Evolutionary conservation across 2,888 invertebrate species (phyloP).

Genomic region (Noctua janthina): DNA sequence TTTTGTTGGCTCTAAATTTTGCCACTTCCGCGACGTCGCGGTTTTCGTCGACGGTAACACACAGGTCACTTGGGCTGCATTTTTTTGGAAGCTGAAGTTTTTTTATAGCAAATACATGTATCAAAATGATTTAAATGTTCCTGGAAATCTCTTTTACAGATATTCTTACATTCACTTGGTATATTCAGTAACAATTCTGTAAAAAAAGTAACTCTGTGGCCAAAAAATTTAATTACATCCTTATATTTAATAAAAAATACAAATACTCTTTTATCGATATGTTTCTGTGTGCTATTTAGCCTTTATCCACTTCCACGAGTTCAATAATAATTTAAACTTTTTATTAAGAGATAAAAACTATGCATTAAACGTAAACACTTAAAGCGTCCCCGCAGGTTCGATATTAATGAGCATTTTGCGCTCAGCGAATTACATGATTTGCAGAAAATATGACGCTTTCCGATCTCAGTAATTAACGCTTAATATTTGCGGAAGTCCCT

Average conservation of each 20-base stretch:
- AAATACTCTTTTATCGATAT: no score
- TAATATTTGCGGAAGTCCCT: slow-evolving; percentile 24
- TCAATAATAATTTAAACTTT: neutral
- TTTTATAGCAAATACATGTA: neutral
- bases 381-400: neutral
- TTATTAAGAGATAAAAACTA: neutral
- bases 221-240: neutral
- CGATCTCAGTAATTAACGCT: slow-evolving; percentile 39
- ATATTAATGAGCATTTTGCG: slow-evolving; percentile 38
- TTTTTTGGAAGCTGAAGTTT: neutral
- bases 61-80: neutral
- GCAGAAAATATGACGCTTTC: slow-evolving; percentile 24
- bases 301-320: neutral
- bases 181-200: neutral
- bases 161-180: neutral
- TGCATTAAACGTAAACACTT: neutral
- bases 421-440: slow-evolving; percentile 33
- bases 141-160: neutral
- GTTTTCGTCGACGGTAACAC: neutral
- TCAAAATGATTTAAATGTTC: neutral
- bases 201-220: neutral
- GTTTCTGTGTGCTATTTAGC: neutral
- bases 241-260: no score
- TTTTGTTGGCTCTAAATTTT: neutral
- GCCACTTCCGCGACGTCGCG: neutral